Percentiles rank a stretch among this genome's conserved stretches.
These are phyloP conservation scores for Manis crassicaudata DNA, from an alignment of 2,797 vertebrate genomes.

Conservation along the genomic window DNA sequence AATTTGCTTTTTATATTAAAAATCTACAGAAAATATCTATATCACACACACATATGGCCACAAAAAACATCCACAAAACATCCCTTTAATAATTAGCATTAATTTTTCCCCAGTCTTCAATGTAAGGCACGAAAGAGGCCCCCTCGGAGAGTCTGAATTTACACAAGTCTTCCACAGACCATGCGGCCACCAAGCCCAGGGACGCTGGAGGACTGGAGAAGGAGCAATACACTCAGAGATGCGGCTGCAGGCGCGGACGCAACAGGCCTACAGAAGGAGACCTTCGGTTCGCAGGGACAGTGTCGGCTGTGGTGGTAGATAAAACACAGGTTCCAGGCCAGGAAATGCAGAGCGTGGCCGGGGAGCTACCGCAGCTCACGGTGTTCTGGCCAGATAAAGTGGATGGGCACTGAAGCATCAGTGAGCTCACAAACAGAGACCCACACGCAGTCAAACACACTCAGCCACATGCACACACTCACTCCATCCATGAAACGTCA, in stretches of 20 bases:
- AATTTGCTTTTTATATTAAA: constrained; percentile 37
- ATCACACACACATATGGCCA: background rate
- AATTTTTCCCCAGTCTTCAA: background rate
- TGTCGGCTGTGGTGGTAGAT: background rate
- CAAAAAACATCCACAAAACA: background rate
- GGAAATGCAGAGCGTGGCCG: background rate
- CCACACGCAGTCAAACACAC: too few relatives aligned
- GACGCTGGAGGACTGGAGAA: background rate
- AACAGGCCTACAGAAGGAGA: background rate
- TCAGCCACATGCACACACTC: background rate
- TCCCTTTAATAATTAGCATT: background rate
- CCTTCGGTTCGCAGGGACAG: constrained; percentile 37
- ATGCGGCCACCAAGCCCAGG: background rate
- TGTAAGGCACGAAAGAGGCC: background rate
- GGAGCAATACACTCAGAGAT: background rate
- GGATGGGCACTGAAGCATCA: constrained; percentile 12
- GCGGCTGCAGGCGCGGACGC: background rate
- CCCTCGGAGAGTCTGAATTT: background rate
- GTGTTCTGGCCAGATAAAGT: background rate
- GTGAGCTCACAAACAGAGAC: background rate
- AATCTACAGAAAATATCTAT: background rate
- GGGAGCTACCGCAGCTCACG: background rate
- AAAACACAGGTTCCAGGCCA: background rate
- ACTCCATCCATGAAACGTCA: too few relatives aligned
- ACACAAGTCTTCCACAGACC: background rate